These are phyloP conservation scores for Psittacula cyanocephala DNA, from an alignment of 2,113 vertebrate genomes.

Conservation along the genomic window DNA sequence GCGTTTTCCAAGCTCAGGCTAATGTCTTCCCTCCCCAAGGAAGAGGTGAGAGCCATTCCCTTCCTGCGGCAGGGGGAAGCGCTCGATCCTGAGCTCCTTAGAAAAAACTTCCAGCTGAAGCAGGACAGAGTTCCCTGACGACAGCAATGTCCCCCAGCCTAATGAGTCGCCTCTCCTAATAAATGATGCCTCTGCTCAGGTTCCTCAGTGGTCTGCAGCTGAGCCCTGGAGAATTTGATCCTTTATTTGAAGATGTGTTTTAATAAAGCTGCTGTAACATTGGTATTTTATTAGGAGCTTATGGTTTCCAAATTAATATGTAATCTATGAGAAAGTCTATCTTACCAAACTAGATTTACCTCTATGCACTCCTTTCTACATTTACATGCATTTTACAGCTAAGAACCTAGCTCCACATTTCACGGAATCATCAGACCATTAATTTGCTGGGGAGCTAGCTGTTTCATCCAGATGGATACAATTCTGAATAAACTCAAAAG, in stretches of 20 bases:
- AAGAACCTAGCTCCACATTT: neutral
- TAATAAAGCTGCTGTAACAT: neutral
- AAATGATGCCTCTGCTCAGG: neutral
- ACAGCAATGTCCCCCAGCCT: neutral
- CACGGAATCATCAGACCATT: conserved; percentile 34
- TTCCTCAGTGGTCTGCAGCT: neutral
- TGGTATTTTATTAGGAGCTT: neutral
- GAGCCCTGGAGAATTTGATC: conserved; percentile 7
- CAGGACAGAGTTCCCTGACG: neutral
- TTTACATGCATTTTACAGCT: neutral
- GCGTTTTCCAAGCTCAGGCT: neutral
- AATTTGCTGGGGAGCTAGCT: conserved; percentile 2
- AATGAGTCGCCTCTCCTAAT: neutral
- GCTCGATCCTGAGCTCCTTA: neutral
- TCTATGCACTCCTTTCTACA: neutral
- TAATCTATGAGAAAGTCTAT: neutral
- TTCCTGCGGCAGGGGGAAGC: neutral
- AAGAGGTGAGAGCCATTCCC: neutral
- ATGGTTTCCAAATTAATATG: conserved; percentile 9
- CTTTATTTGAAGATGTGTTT: neutral
- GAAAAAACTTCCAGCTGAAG: neutral
- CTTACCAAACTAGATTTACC: neutral
- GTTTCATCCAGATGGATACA: conserved; percentile 11
- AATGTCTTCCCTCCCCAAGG: neutral
- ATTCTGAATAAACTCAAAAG: conserved; percentile 29